Conservation (phyloP, 2,113 vertebrate species). For the Solea senegalensis region DNA sequence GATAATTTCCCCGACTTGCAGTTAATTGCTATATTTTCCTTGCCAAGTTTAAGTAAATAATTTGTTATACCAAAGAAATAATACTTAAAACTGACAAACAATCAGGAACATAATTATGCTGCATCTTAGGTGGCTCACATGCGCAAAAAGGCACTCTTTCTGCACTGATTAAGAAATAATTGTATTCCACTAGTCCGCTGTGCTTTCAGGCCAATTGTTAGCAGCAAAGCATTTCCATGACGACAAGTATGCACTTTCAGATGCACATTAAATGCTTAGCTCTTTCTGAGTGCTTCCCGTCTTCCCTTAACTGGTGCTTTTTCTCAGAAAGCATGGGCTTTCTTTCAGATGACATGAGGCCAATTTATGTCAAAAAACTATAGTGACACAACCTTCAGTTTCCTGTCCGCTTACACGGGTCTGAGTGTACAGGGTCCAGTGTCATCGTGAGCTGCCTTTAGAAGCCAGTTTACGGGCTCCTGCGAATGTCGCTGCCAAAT, state of each 20-base stretch:
- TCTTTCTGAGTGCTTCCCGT: background rate
- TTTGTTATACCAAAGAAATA: background rate
- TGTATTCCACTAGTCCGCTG: background rate
- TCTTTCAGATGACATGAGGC: background rate
- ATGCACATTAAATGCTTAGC: background rate
- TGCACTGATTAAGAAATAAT: background rate
- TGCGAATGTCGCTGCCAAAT: too few relatives aligned
- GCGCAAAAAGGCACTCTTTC: conserved; percentile 7
- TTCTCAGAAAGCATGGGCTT: background rate
- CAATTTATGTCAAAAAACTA: background rate
- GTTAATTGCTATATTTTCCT: background rate
- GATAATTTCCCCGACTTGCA: background rate
- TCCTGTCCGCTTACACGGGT: too few relatives aligned
- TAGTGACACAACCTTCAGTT: too few relatives aligned
- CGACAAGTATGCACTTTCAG: background rate
- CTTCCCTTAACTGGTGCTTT: background rate
- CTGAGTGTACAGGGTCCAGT: too few relatives aligned
- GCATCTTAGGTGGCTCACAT: background rate
- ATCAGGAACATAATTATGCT: background rate
- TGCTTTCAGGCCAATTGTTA: conserved; percentile 4
- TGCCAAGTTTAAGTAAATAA: background rate
- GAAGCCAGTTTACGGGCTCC: too few relatives aligned
- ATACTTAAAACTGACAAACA: conserved; percentile 2
- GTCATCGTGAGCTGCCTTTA: too few relatives aligned
- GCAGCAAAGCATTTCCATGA: background rate